Percentiles rank a stretch among this genome's conserved stretches.
These are phyloP conservation scores for Neodiprion fabricii DNA, from an alignment of 1,140 invertebrate species.

Conservation along the genomic window DNA sequence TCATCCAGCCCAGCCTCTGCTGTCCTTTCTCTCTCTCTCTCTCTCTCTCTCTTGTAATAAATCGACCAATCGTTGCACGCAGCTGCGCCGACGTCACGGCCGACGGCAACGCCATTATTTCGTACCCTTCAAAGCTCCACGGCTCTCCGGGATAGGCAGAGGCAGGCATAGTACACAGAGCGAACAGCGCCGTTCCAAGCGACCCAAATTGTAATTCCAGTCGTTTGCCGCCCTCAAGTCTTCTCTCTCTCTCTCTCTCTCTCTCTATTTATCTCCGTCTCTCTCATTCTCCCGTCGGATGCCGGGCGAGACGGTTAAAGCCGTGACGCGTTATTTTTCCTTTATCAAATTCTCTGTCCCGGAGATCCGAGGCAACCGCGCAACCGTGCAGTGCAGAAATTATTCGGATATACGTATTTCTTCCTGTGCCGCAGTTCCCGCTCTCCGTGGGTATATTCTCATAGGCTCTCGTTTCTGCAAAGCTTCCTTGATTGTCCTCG, in stretches of 20 bases:
- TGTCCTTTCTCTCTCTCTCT: not conserved
- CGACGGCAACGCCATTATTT: not conserved
- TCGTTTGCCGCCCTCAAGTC: not conserved
- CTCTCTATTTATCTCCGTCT: too few species aligned
- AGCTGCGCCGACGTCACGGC: slow-evolving; percentile 11
- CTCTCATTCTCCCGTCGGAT: too few species aligned
- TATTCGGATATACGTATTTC: too few species aligned
- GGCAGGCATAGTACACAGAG: not conserved
- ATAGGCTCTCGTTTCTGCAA: too few species aligned
- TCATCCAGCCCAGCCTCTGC: not conserved
- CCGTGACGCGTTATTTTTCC: not conserved
- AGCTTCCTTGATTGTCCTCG: too few species aligned
- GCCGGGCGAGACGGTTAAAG: not conserved
- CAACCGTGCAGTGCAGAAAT: not conserved
- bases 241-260: too few species aligned
- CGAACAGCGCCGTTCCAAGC: not conserved
- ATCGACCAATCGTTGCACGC: slow-evolving; percentile 8
- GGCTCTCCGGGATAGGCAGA: not conserved
- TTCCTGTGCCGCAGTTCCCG: too few species aligned
- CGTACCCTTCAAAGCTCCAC: slow-evolving; percentile 4
- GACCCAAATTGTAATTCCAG: slow-evolving; percentile 7
- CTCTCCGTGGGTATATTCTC: too few species aligned
- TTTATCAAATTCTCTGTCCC: not conserved
- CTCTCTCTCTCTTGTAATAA: not conserved
- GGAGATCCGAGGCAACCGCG: not conserved